Conservation (phyloP, 2,113 vertebrate species). For the Hemiprocne comata region DNA sequence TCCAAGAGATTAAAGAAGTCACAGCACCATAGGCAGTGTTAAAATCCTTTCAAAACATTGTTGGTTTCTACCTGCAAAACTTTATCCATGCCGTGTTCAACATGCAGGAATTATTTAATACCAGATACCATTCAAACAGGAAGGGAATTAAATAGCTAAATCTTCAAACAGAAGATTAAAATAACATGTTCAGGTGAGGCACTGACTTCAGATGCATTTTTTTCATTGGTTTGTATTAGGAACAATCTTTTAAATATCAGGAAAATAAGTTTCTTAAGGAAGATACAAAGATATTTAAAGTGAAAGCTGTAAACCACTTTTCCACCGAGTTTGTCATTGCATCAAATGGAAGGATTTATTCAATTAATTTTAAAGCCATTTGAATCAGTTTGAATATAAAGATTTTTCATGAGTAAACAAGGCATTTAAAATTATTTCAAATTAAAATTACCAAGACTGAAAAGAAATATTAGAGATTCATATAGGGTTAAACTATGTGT, state of each 20-base stretch:
- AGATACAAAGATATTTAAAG: background rate
- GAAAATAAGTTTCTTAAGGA: background rate
- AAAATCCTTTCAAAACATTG: background rate
- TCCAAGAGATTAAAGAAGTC: background rate
- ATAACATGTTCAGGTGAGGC: background rate
- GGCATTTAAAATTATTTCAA: background rate
- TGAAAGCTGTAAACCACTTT: background rate
- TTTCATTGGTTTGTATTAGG: background rate
- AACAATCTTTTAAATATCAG: background rate
- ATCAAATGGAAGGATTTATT: background rate
- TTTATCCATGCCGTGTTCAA: background rate
- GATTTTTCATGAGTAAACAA: background rate
- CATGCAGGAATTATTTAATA: background rate
- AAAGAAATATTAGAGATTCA: background rate
- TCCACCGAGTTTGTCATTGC: background rate
- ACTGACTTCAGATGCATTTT: background rate
- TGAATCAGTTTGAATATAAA: background rate
- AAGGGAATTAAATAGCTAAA: background rate
- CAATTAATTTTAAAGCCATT: background rate
- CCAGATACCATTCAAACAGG: background rate
- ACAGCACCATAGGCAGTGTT: background rate
- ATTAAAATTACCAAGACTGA: background rate
- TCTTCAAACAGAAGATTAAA: background rate
- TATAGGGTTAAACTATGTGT: background rate
- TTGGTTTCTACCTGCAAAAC: background rate